Base-by-base conservation (phyloP, 92 coral and sea anemone species). In the Isaurus tuberculatus region DNA sequence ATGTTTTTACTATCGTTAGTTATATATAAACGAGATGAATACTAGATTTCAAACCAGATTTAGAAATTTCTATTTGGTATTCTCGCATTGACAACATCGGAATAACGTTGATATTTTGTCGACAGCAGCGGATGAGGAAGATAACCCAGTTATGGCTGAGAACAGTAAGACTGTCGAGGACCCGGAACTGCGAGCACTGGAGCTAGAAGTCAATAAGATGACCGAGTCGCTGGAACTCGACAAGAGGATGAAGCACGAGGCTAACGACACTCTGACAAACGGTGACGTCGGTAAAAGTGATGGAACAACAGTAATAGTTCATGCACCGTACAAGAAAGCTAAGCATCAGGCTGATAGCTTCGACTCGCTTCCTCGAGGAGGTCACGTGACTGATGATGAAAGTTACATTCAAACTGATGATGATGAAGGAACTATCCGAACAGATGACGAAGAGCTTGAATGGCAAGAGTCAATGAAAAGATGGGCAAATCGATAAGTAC, bases 341-440 rank as follows among this genome's bases (percentile, higher is more conserved):
- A 77, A 77, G 46, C 68, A 77, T 29, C 64, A 57, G 1, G 87
- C 93, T 11, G 98, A 93, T 75, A 88, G 91, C 26, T 91, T 91
- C 64, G 98, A 73, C 70, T 91, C 92, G 64, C 88, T 83, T 48
- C 86, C 94, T 26, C 92, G 95, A n/a, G 89, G 98, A 10, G 88
- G 89, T 3, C 95, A 89, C 87, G 92, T 86, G 90, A 93, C 98
- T 3, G 98, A 93, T 79, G 98, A 93, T 75, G 98, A 93, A 81
- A 93, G 98, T 79, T 93, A 93, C 84, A 91, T 93, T 70, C 98
- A 93, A 72, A 93, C 98, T 34, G 98, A 93, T 81, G 98, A 93
- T 36, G 98, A 93, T 75, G 95, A 92, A 77, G 93, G 91, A 79
- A 87, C 92, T 42, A 26, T 89, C 73, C 98, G 98, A 87, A 93